phyloP scores from a whole-genome alignment of 2,888 invertebrate genomes.

The Chesias legatella region DNA sequence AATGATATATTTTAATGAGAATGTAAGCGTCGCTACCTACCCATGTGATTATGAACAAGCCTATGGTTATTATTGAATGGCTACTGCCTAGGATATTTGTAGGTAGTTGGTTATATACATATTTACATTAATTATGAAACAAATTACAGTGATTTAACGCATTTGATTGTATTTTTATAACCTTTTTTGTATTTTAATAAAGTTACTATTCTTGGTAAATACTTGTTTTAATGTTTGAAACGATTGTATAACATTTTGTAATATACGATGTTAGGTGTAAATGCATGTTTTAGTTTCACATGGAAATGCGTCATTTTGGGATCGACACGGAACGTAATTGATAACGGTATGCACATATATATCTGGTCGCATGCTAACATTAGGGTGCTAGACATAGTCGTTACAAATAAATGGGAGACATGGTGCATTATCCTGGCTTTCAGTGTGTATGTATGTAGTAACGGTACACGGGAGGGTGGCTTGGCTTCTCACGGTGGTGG shows the following conservation, averaged over 20 bases:
- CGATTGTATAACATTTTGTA: constrained; percentile 2
- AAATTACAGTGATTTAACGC: constrained; percentile 75
- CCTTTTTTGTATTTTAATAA: constrained; percentile 80
- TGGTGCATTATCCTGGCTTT: constrained; percentile 77
- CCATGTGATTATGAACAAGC: constrained; percentile 41
- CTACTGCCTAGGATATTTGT: constrained; percentile 62
- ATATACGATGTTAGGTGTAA: constrained; percentile 6
- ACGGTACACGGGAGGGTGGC: constrained; percentile 65
- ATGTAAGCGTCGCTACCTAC: background rate
- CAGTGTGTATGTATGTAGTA: no score
- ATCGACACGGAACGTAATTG: constrained; percentile 32
- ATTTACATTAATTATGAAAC: constrained; percentile 48
- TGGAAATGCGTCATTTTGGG: constrained; percentile 6
- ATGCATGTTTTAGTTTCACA: constrained; percentile 33
- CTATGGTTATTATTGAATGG: constrained; percentile 41
- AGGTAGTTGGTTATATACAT: constrained; percentile 27
- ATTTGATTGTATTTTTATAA: constrained; percentile 80
- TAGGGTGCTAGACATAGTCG: constrained; percentile 47
- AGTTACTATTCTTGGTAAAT: constrained; percentile 76
- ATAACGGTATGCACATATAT: constrained; percentile 34
- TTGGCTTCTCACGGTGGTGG: constrained; percentile 70
- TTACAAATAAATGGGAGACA: constrained; percentile 77
- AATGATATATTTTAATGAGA: background rate
- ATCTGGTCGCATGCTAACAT: constrained; percentile 53
- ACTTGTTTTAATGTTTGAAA: constrained; percentile 51